Evolutionary conservation across 2,113 vertebrate genomes (phyloP), one percentile per base, ranked within the genome.

Genomic region (Aptenodytes forsteri): DNA sequence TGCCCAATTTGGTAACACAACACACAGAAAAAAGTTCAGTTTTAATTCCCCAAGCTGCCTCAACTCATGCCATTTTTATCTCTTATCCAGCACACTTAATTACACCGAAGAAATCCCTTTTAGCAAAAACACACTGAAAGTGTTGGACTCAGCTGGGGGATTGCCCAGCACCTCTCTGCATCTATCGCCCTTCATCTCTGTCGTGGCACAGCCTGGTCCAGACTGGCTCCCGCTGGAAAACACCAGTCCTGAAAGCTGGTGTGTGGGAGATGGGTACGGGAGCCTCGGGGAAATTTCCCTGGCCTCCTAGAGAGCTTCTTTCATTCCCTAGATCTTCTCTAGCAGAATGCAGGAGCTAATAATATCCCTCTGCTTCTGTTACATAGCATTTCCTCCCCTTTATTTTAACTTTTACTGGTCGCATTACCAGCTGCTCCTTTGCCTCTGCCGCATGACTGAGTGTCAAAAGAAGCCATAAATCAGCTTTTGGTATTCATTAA

Each of bases 371-470:
- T 67, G 47, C 47, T 87, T 82, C 80, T 95, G 69, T 87, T 92
- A 79, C 65, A 89, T 79, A 85, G 86, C 89, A 62, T 93, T 93
- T 92, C 91, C 70, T 95, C 32, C 56, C 65, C 88, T 94, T 85
- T 56, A 73, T 87, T 86, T 95, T 83, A 87, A 83, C 67, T 85
- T 96, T 46, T 85, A 94, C 50, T 77, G 40, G 67, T 70, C 17
- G 4, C 83, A 67, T 91, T 96, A 66, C 83, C 92, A 96, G 87
- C 89, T 96, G 95, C 73, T 95, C 34, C 54, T 87, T 87, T 58
- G 76, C 95, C 50, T 76, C 80, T 88, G 34, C 59, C 8, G 10
- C 59, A 47, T 42, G 44, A 59, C 77, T 0, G 1, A 81, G 38
- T n/a, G 76, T 66, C 72, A 83, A 87, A 93, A 92, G 50, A 66